Evolutionary conservation across 2,888 invertebrate genomes (phyloP).

Genomic region (Drosophila lutescens): DNA sequence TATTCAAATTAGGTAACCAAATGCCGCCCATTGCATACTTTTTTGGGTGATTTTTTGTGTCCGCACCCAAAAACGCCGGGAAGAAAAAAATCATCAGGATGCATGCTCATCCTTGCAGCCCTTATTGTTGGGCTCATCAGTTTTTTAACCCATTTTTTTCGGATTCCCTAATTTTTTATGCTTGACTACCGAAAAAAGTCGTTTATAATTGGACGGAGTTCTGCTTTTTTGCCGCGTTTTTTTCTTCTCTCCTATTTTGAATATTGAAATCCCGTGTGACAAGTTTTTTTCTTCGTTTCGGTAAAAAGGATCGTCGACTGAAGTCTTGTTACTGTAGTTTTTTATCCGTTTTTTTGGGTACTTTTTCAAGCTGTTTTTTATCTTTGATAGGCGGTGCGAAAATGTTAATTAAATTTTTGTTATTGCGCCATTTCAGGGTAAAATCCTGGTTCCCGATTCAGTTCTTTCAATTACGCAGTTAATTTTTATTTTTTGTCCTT

Average conservation of each 20-base stretch:
- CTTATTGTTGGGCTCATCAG: conserved; percentile 42
- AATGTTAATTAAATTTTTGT: conserved; percentile 69
- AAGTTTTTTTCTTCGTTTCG: conserved; percentile 66
- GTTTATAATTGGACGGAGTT: conserved; percentile 70
- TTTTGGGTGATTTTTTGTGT: conserved; percentile 60
- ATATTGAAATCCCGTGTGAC: conserved; percentile 64
- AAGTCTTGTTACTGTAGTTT: conserved; percentile 60
- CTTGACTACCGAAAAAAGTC: conserved; percentile 73
- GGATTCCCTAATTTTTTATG: conserved; percentile 63
- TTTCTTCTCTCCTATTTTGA: conserved; percentile 48
- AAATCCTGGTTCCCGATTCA: conserved; percentile 31
- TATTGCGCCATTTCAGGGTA: conserved; percentile 62
- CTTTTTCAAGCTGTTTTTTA: conserved; percentile 29
- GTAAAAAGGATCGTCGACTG: conserved; percentile 35
- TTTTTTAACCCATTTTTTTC: conserved; percentile 69
- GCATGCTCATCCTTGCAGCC: conserved; percentile 67
- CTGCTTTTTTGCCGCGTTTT: conserved; percentile 50
- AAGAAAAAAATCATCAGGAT: conserved; percentile 57
- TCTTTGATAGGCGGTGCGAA: conserved; percentile 45
- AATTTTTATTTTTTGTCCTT: conserved; percentile 21
- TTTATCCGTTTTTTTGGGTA: conserved; percentile 42
- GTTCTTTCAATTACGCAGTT: conserved; percentile 57
- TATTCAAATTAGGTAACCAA: conserved; percentile 71
- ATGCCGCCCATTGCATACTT: conserved; percentile 67
- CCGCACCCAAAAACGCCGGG: conserved; percentile 9